Percentiles rank a stretch among this genome's conserved stretches.
Evolutionary conservation across 2,797 vertebrate species (phyloP).

Genomic region (Mastacembelus armatus): DNA sequence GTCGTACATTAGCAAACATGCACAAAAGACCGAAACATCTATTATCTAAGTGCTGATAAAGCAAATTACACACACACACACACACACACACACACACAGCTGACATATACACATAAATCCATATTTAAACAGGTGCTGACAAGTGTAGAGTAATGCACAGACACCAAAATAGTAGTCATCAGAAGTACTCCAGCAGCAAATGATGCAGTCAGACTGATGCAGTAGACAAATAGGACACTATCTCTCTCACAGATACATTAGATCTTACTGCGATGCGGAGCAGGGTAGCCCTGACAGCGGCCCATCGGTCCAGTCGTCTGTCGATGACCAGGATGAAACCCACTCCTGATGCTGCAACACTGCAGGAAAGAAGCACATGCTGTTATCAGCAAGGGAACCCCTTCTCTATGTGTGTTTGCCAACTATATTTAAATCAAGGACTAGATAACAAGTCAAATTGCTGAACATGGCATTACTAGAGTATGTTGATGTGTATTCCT

Average conservation of each 20-base stretch:
- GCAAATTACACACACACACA: slow-evolving; percentile 48
- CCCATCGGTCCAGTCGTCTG: slow-evolving; percentile 96
- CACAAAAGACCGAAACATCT: slow-evolving; percentile 22
- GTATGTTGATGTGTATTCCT: too few relatives aligned
- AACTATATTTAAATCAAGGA: background rate
- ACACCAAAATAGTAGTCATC: slow-evolving; percentile 26
- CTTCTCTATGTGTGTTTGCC: slow-evolving; percentile 6
- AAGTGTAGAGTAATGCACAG: slow-evolving; percentile 8
- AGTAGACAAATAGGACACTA: background rate
- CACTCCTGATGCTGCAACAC: slow-evolving; percentile 89
- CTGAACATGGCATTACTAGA: background rate
- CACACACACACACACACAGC: slow-evolving; percentile 39
- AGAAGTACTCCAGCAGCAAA: slow-evolving; percentile 30
- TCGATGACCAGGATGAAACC: slow-evolving; percentile 97
- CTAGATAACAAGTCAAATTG: slow-evolving; percentile 2
- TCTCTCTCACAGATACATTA: background rate
- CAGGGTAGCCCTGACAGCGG: slow-evolving; percentile 92
- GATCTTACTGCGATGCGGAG: slow-evolving; percentile 92
- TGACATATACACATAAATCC: slow-evolving; percentile 48
- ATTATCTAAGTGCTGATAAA: slow-evolving; percentile 47
- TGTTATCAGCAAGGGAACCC: slow-evolving; percentile 18
- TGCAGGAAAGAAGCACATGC: slow-evolving; percentile 69
- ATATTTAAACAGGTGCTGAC: slow-evolving; percentile 25
- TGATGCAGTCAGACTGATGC: slow-evolving; percentile 3
- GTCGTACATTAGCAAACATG: background rate